phyloP scores from a whole-genome alignment of 2,113 vertebrate genomes.

The Hippocampus mohnikei region DNA sequence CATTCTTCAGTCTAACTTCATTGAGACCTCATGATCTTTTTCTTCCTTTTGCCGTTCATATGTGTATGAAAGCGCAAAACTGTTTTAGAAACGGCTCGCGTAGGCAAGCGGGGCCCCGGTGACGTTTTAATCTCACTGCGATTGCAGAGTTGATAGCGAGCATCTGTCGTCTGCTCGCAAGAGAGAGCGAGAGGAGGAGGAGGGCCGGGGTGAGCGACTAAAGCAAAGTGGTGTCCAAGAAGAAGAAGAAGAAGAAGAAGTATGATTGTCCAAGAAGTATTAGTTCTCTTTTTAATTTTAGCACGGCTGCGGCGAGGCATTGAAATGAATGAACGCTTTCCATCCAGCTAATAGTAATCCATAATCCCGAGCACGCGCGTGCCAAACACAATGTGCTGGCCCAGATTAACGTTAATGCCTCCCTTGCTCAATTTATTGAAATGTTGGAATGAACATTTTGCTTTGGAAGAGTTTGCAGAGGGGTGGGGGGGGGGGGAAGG shows the following conservation, averaged over 20 bases:
- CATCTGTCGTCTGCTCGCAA: slow-evolving; percentile 16
- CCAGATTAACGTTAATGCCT: slow-evolving; percentile 83
- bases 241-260: slow-evolving; percentile 60
- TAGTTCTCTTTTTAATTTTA: slow-evolving; percentile 81
- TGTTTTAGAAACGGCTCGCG: not conserved
- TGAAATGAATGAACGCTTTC: slow-evolving; percentile 82
- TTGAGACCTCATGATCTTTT: no score
- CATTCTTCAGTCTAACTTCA: no score
- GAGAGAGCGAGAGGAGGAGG: slow-evolving; percentile 11
- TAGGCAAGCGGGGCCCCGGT: not conserved
- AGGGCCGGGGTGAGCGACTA: slow-evolving; percentile 7
- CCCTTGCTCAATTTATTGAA: slow-evolving; percentile 80
- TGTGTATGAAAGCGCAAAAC: not conserved
- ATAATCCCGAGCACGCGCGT: slow-evolving; percentile 79
- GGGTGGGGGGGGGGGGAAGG: slow-evolving; percentile 16
- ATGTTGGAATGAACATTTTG: slow-evolving; percentile 76
- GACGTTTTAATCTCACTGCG: not conserved
- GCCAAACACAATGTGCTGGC: slow-evolving; percentile 81
- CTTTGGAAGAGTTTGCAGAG: slow-evolving; percentile 72
- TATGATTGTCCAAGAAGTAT: slow-evolving; percentile 79
- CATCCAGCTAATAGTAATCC: slow-evolving; percentile 84
- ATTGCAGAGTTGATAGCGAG: not conserved
- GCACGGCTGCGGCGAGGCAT: slow-evolving; percentile 75
- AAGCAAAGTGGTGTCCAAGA: slow-evolving; percentile 63
- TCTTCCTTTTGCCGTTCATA: not conserved